Evolutionary conservation across 92 coral and sea anemone genomes (phyloP), one percentile per base, ranked within the genome.

Genomic region (Hydrozoanthus gracilis): DNA sequence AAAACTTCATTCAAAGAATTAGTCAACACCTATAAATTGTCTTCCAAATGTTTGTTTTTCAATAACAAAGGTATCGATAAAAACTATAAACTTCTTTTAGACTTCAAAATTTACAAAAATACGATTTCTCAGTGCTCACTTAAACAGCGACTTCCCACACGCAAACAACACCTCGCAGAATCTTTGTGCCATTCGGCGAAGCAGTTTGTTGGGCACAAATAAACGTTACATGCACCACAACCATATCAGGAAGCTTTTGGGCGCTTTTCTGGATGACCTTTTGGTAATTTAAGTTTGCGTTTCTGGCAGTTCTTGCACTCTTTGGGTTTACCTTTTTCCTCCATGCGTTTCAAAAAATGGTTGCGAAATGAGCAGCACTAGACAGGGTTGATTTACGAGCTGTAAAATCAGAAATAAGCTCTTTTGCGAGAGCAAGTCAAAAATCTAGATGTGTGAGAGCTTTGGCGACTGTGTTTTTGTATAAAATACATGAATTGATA

Each of bases 201-300:
- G 39, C 55, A 45, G 35, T 16, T 16, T 15, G 7, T 66, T 10
- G 44, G 27, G 73, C 73, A 68, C 73, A 68, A 73, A 51, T 73
- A 44, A 15, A 45, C 55, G 5, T 16, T 12, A 17, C 79, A 44
- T 12, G 79, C 54, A 4, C 5, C 55, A 45, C 79, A 73, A 47
- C 79, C 79, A 73, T 6, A 73, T 73, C 79, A 55, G 16, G 54
- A 73, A 9, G 79, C 79, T 17, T 73, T 73, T 44, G 54, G 79
- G 16, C 79, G 55, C 79, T 73, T 73, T 18, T 73, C 79, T 73
- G 55, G 54, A n/a, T 73, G 79, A 47, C 11, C 55, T 66, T 66
- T 66, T 3, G n/a, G n/a, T n/a, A n/a, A n/a, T n/a, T n/a, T n/a
- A n/a, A n/a, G n/a, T n/a, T n/a, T n/a, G n/a, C n/a, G n/a, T n/a